A percentile compares a stretch with the other conserved stretches of the same genome.
Evolutionary conservation across 2,797 vertebrate species (phyloP).

Genomic region (Loriculus beryllinus): DNA sequence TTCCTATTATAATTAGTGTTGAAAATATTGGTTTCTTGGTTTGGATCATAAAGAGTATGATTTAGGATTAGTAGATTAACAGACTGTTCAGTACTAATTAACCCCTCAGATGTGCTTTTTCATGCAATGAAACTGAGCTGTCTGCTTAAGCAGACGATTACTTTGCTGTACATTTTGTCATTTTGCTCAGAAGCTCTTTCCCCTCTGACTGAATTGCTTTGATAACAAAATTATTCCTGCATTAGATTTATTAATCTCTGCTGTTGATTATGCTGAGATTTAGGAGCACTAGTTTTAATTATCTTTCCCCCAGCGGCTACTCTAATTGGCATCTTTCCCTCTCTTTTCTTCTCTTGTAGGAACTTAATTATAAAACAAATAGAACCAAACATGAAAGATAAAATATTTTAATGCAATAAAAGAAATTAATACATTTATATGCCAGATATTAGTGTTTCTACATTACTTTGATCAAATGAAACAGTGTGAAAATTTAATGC

Average conservation of each 20-base stretch:
- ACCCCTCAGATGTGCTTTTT: not conserved
- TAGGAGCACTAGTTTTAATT: not conserved
- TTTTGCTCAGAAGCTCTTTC: not conserved
- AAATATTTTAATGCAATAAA: not conserved
- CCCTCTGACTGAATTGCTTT: not conserved
- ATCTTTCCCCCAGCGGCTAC: not conserved
- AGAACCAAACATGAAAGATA: conserved; percentile 1
- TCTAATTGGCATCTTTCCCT: not conserved
- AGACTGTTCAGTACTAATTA: not conserved
- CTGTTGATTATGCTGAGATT: not conserved
- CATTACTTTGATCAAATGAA: not conserved
- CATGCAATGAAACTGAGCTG: not conserved
- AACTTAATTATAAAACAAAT: not conserved
- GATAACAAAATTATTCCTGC: conserved; percentile 11
- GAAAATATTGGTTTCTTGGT: not conserved
- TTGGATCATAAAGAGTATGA: not conserved
- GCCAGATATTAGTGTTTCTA: not conserved
- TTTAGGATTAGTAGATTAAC: not conserved
- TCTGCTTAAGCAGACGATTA: not conserved
- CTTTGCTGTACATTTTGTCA: not conserved
- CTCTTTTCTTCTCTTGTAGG: not conserved
- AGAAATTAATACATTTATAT: not conserved
- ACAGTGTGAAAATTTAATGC: not conserved
- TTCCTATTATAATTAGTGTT: not conserved
- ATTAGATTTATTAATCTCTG: not conserved